Percentiles rank a stretch among this genome's conserved stretches.
These are phyloP conservation scores for Drosophila seguyi DNA, from an alignment of 1,140 invertebrate species.

Conservation along the genomic window DNA sequence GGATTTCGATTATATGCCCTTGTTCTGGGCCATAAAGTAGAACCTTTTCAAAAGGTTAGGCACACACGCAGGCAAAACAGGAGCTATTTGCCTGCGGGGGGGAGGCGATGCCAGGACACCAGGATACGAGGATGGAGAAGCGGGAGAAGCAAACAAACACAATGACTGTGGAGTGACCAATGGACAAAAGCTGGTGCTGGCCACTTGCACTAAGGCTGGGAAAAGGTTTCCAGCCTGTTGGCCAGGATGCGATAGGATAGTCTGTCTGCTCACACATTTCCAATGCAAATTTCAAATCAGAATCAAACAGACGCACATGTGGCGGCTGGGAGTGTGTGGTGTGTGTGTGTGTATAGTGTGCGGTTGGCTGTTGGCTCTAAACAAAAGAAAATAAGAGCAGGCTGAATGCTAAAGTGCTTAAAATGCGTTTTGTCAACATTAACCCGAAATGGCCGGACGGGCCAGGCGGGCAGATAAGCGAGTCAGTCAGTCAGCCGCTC, in stretches of 20 bases:
- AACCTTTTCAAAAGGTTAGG: conserved; percentile 44
- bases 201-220: conserved; percentile 44
- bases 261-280: conserved; percentile 41
- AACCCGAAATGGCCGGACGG: conserved; percentile 52
- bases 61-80: conserved; percentile 37
- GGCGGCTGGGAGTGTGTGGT: conserved; percentile 12
- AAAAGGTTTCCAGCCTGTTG: conserved; percentile 36
- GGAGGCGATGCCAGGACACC: background rate
- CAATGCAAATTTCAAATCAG: conserved; percentile 77
- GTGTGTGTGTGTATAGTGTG: conserved; percentile 15
- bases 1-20: conserved; percentile 40
- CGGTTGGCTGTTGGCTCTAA: conserved; percentile 54
- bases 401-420: conserved; percentile 73
- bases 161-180: conserved; percentile 26
- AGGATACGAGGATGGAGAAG: background rate
- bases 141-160: conserved; percentile 17
- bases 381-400: conserved; percentile 64
- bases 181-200: conserved; percentile 34
- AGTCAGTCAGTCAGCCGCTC: conserved; percentile 24
- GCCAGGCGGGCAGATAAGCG: conserved; percentile 30
- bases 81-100: conserved; percentile 13
- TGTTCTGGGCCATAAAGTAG: conserved; percentile 43
- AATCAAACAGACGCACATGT: conserved; percentile 37
- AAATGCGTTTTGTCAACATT: conserved; percentile 83
- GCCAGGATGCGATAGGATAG: conserved; percentile 35